A percentile compares a stretch with the other conserved stretches of the same genome.
Evolutionary conservation across 2,888 invertebrate species (phyloP).

Genomic region (Epicampocera succincta): DNA sequence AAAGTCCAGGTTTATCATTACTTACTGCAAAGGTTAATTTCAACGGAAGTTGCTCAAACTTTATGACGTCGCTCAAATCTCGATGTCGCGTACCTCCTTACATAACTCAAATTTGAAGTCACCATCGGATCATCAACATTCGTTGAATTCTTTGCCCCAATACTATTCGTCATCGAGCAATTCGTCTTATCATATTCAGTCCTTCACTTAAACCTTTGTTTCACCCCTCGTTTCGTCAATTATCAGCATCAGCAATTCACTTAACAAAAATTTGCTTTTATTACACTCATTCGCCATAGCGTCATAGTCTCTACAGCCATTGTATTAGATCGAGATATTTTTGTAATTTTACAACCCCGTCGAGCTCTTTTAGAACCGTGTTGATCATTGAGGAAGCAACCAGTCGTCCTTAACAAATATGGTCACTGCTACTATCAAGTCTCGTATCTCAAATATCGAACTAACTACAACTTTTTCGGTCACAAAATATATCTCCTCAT

Average conservation of each 20-base stretch:
- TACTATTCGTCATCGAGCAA: neutral
- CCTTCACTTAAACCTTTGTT: neutral
- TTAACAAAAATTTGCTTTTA: no score
- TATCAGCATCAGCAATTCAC: no score
- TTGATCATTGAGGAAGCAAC: neutral
- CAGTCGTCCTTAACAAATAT: neutral
- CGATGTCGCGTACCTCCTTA: conserved; percentile 8
- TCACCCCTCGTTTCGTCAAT: neutral
- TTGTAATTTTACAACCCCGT: neutral
- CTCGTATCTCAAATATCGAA: neutral
- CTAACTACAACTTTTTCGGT: neutral
- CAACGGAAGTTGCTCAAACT: neutral
- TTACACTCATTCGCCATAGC: neutral
- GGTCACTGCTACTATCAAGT: neutral
- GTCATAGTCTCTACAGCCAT: neutral
- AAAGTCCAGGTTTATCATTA: conserved; percentile 2
- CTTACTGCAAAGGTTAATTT: neutral
- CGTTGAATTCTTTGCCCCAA: neutral
- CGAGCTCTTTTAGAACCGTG: conserved; percentile 1
- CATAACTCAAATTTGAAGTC: neutral
- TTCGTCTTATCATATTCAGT: no score
- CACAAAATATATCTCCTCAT: neutral
- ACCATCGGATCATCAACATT: neutral
- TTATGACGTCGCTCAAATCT: conserved; percentile 1
- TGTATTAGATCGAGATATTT: neutral